Conservation (phyloP, 2,797 vertebrate species). For the Bovichtus variegatus region DNA sequence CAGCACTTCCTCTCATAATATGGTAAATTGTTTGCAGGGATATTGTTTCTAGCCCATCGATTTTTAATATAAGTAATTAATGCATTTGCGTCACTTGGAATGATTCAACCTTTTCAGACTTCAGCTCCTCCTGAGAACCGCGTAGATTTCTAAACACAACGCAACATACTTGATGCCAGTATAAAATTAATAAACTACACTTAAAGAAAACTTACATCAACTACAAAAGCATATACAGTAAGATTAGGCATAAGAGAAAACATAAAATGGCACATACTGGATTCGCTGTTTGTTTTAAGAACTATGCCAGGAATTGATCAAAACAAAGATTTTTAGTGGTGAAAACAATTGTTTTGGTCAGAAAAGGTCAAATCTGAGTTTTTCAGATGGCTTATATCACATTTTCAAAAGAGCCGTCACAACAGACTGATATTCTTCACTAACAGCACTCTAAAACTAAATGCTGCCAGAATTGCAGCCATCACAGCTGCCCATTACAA, state of each 20-base stretch:
- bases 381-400: slow-evolving; percentile 26
- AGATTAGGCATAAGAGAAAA: background rate
- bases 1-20: background rate
- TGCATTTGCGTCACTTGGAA: slow-evolving; percentile 8
- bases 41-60: background rate
- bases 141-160: background rate
- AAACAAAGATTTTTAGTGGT: slow-evolving; percentile 10
- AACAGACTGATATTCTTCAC: slow-evolving; percentile 50
- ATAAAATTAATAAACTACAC: background rate
- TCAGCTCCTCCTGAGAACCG: background rate
- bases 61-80: slow-evolving; percentile 19
- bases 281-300: slow-evolving; percentile 8
- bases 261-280: background rate
- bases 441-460: slow-evolving; percentile 31
- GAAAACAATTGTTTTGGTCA: slow-evolving; percentile 9
- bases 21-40: background rate
- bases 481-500: background rate
- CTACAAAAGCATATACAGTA: background rate
- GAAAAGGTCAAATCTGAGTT: slow-evolving; percentile 16
- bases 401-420: slow-evolving; percentile 31
- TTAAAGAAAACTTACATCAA: background rate
- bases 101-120: slow-evolving; percentile 13
- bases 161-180: background rate
- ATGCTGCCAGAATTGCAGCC: slow-evolving; percentile 6
- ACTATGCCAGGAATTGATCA: background rate